Percentiles rank a stretch among this genome's conserved stretches.
Evolutionary conservation across 2,888 invertebrate genomes (phyloP).

Genomic region (Xylota sylvarum): DNA sequence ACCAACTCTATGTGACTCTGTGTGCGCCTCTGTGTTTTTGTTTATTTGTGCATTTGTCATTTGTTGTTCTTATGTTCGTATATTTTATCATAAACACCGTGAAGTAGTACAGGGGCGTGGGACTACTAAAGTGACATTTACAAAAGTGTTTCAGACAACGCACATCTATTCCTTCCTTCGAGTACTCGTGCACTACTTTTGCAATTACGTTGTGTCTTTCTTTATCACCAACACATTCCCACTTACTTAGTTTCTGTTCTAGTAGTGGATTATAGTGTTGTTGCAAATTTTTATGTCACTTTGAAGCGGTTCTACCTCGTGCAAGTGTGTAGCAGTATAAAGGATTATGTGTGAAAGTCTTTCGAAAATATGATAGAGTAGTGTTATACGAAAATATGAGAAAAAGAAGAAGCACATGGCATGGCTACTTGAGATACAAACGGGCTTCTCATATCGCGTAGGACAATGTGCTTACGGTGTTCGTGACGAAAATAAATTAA

Average conservation of each 20-base stretch:
- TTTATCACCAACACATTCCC: constrained; percentile 37
- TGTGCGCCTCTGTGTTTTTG: constrained; percentile 13
- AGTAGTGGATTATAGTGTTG: constrained; percentile 40
- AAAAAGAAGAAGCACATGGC: constrained; percentile 3
- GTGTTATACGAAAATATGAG: not conserved
- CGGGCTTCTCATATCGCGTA: not conserved
- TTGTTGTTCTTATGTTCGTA: constrained; percentile 9
- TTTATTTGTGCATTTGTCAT: constrained; percentile 31
- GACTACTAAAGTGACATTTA: constrained; percentile 17
- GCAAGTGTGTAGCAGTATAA: constrained; percentile 3
- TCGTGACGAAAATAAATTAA: constrained; percentile 48
- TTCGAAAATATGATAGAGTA: constrained; percentile 25
- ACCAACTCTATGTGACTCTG: not conserved
- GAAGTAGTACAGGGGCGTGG: constrained; percentile 8
- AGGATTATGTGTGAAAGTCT: constrained; percentile 36
- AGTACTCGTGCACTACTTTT: constrained; percentile 39
- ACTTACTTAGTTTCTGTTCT: constrained; percentile 18
- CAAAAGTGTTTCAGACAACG: constrained; percentile 45
- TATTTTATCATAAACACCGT: constrained; percentile 18
- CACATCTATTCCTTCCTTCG: constrained; percentile 11
- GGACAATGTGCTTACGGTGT: constrained; percentile 18
- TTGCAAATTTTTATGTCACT: constrained; percentile 32
- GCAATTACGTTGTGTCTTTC: constrained; percentile 45
- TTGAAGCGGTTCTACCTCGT: constrained; percentile 25
- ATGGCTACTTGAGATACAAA: constrained; percentile 39